Conservation (phyloP, 2,113 vertebrate genomes). For the Hippolais icterina region DNA sequence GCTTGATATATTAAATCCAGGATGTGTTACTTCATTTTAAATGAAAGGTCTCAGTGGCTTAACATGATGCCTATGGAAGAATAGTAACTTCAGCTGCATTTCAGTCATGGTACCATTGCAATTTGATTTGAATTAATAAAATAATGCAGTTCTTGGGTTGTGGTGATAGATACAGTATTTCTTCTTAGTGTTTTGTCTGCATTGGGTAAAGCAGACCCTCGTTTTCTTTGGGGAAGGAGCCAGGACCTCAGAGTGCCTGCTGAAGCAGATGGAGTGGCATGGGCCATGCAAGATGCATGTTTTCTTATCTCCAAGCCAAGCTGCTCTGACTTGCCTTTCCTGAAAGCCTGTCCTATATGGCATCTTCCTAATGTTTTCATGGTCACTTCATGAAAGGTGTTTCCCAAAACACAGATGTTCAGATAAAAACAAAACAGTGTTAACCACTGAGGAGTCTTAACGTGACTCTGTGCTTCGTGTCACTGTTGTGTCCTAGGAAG, state of each 20-base stretch:
- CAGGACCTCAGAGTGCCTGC: neutral
- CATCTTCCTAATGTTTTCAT: neutral
- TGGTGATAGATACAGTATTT: neutral
- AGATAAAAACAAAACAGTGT: neutral
- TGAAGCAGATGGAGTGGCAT: neutral
- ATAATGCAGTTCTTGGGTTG: neutral
- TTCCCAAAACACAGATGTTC: neutral
- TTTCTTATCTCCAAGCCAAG: neutral
- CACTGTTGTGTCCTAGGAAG: neutral
- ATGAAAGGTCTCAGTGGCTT: neutral
- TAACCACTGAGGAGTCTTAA: neutral
- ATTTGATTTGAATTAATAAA: neutral
- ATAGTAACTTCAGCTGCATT: neutral
- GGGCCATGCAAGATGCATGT: fast-evolving
- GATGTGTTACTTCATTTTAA: neutral
- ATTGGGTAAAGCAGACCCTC: neutral
- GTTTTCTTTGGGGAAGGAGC: neutral
- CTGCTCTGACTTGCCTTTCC: neutral
- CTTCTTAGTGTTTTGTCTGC: neutral
- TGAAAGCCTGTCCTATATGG: neutral
- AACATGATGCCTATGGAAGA: neutral
- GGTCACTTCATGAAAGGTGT: neutral
- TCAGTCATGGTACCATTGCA: neutral
- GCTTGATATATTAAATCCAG: neutral
- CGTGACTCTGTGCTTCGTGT: neutral